Conservation (phyloP, 2,888 invertebrate species). For the Pherbina coryleti region DNA sequence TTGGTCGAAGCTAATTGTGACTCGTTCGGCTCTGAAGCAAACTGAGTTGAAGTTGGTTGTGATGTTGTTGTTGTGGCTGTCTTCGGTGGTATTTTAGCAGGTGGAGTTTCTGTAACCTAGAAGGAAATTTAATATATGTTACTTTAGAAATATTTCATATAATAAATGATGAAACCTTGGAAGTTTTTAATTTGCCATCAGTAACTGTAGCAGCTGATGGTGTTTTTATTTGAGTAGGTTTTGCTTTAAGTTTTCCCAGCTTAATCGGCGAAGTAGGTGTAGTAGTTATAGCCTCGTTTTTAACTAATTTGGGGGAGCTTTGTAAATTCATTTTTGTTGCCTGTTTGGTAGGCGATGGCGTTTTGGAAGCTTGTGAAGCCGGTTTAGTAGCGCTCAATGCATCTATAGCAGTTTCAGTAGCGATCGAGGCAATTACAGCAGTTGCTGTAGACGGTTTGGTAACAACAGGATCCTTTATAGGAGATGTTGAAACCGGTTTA, state of each 20-base stretch:
- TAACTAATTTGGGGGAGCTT: not conserved
- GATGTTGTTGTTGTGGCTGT: not conserved
- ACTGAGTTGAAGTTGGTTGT: not conserved
- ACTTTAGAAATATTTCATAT: not conserved
- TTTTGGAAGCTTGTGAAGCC: not conserved
- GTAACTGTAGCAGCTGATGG: conserved; percentile 14
- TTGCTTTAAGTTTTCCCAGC: conserved; percentile 47
- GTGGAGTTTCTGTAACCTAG: not conserved
- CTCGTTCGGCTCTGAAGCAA: not conserved
- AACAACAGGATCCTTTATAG: not conserved
- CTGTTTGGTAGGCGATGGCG: conserved; percentile 7
- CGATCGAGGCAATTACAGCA: not conserved
- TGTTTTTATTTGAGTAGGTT: conserved; percentile 54
- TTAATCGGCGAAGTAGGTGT: not conserved
- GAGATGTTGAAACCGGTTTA: not conserved
- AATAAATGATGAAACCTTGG: not conserved
- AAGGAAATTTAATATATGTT: not conserved
- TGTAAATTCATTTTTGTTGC: not conserved
- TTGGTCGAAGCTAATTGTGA: not conserved
- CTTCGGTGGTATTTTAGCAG: not conserved
- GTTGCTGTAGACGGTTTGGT: not conserved
- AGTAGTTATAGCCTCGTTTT: not conserved
- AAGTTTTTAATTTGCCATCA: conserved; percentile 41
- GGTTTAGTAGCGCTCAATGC: not conserved
- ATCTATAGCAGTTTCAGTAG: not conserved